These are phyloP conservation scores for Dermatophagoides farinae DNA, from an alignment of 1,140 invertebrate species.

Conservation along the genomic window DNA sequence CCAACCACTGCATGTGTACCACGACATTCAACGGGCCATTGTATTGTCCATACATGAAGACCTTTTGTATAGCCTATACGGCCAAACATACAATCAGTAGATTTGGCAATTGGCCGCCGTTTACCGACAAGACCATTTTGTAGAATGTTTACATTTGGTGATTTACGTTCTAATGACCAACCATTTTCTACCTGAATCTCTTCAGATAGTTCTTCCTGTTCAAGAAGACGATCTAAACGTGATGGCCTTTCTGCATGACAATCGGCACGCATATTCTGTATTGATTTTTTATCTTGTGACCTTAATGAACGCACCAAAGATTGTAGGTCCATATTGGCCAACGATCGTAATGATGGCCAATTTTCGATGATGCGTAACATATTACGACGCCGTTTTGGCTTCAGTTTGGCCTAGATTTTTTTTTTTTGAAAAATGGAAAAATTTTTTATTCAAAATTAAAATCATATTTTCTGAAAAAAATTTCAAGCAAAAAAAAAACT, in stretches of 20 bases:
- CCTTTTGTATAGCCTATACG: constrained; percentile 42
- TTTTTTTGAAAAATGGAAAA: not conserved
- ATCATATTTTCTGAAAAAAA: not conserved
- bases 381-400: constrained; percentile 3
- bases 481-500: too few relatives aligned
- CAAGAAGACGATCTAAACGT: constrained; percentile 73
- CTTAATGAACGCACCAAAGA: constrained; percentile 5
- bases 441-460: not conserved
- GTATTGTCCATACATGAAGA: constrained; percentile 58
- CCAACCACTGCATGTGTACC: constrained; percentile 94
- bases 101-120: constrained; percentile 90
- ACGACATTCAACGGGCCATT: constrained; percentile 80
- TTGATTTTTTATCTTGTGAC: not conserved
- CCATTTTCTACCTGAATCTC: constrained; percentile 74
- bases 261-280: not conserved
- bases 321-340: constrained; percentile 9
- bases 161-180: constrained; percentile 89
- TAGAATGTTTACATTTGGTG: constrained; percentile 95
- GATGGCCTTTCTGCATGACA: constrained; percentile 34
- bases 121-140: constrained; percentile 92
- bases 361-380: constrained; percentile 12
- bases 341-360: constrained; percentile 3
- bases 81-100: constrained; percentile 92
- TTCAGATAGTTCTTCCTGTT: constrained; percentile 69
- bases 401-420: constrained; percentile 8